phyloP scores from a whole-genome alignment of 2,888 invertebrate species.

The Serrognathus titanus region DNA sequence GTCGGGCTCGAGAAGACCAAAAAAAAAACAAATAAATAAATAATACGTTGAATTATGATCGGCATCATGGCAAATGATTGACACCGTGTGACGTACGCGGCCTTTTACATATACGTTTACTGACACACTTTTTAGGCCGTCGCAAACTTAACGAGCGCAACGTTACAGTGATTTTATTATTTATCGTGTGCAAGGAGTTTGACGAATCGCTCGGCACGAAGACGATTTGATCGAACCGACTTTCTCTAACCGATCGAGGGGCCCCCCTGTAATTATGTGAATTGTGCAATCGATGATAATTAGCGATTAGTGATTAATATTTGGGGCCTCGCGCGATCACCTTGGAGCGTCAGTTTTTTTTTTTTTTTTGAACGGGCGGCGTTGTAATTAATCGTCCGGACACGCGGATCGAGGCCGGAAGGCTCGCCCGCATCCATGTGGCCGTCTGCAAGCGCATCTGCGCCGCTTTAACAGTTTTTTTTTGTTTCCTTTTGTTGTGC shows the following conservation, averaged over 20 bases:
- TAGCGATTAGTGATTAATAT: slow-evolving; percentile 12
- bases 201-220: too few species aligned
- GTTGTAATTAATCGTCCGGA: slow-evolving; percentile 18
- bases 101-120: slow-evolving; percentile 10
- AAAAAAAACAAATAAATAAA: too few species aligned
- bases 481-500: too few species aligned
- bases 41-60: too few species aligned
- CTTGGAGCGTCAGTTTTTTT: slow-evolving; percentile 16
- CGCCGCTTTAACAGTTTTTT: neutral
- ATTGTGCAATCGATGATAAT: slow-evolving; percentile 14
- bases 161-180: too few species aligned
- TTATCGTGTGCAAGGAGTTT: too few species aligned
- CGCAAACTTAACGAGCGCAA: too few species aligned
- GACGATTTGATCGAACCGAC: neutral
- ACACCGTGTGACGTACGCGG: slow-evolving; percentile 15
- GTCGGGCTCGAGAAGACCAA: neutral
- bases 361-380: slow-evolving; percentile 8
- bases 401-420: slow-evolving; percentile 9
- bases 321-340: slow-evolving; percentile 12
- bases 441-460: slow-evolving; percentile 6
- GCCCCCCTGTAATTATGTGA: slow-evolving; percentile 4
- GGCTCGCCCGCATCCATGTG: slow-evolving; percentile 9
- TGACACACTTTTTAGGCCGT: slow-evolving; percentile 15
- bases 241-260: slow-evolving; percentile 5
- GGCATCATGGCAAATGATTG: slow-evolving; percentile 18